Percentiles rank a stretch among this genome's conserved stretches.
Evolutionary conservation across 1,140 invertebrate genomes (phyloP).

Genomic region (Listronotus bonariensis): DNA sequence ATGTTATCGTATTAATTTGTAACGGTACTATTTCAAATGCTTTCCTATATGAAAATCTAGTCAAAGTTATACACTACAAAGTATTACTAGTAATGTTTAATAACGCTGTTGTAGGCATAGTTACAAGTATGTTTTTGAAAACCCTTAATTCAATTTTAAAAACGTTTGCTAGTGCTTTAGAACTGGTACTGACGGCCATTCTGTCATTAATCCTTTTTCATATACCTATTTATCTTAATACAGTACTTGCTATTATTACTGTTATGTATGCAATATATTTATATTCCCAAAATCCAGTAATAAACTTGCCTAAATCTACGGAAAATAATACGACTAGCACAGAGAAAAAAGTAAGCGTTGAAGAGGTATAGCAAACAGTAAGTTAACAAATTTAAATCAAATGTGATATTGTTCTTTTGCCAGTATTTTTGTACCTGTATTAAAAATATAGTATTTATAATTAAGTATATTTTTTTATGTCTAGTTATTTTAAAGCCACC

Average conservation of each 20-base stretch:
- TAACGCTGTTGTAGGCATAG: conserved; percentile 89
- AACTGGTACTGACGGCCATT: conserved; percentile 89
- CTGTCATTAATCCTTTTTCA: conserved; percentile 87
- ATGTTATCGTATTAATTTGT: conserved; percentile 69
- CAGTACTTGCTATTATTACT: conserved; percentile 79
- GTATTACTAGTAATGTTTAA: conserved; percentile 86
- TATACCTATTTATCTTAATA: conserved; percentile 84
- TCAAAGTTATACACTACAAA: conserved; percentile 65
- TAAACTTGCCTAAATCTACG: conserved; percentile 35
- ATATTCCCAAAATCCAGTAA: conserved; percentile 89
- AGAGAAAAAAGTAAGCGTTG: neutral
- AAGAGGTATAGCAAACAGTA: conserved; percentile 19
- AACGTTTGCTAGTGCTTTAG: conserved; percentile 93
- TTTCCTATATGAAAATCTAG: conserved; percentile 64
- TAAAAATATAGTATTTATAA: neutral
- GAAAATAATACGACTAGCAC: neutral
- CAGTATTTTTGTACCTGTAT: conserved; percentile 4
- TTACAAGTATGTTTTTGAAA: conserved; percentile 92
- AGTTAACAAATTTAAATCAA: neutral
- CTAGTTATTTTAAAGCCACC: too few relatives aligned
- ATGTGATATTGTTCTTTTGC: neutral
- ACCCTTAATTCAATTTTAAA: conserved; percentile 95
- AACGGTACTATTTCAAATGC: conserved; percentile 67
- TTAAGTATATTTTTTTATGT: too few relatives aligned
- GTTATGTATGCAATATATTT: conserved; percentile 83